Conservation (phyloP, 1,140 invertebrate genomes). For the Halictus rubicundus region DNA sequence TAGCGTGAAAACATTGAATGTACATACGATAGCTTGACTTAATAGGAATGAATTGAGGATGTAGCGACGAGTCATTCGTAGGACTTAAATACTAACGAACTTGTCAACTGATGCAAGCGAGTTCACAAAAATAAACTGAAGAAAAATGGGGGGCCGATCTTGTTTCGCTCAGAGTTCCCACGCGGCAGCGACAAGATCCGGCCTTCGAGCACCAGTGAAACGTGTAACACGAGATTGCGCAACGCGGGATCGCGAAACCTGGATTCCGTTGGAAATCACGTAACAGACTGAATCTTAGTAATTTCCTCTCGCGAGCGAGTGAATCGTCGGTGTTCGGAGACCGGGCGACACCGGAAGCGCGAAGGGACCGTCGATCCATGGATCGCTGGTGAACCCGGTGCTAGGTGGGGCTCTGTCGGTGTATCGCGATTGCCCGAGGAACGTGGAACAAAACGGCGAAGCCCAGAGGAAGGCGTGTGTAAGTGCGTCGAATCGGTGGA, state of each 20-base stretch:
- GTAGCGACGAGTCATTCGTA: too few relatives aligned
- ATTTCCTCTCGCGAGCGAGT: not conserved
- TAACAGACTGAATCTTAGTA: constrained; percentile 23
- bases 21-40: too few relatives aligned
- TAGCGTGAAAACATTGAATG: too few relatives aligned
- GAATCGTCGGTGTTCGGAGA: not conserved
- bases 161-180: too few relatives aligned
- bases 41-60: too few relatives aligned
- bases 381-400: not conserved
- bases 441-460: constrained; percentile 12
- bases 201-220: not conserved
- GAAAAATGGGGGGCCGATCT: too few relatives aligned
- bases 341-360: constrained; percentile 17
- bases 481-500: constrained; percentile 22
- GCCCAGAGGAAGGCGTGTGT: constrained; percentile 56
- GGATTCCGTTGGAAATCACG: not conserved
- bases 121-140: too few relatives aligned
- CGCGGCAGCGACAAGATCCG: too few relatives aligned
- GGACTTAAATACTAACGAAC: too few relatives aligned
- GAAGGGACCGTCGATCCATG: constrained; percentile 6
- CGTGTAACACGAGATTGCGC: not conserved
- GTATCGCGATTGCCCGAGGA: not conserved
- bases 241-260: not conserved
- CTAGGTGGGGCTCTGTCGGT: constrained; percentile 37
- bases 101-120: too few relatives aligned